These are phyloP conservation scores for Andricus quercusramuli DNA, from an alignment of 2,888 invertebrate genomes.

Conservation along the genomic window DNA sequence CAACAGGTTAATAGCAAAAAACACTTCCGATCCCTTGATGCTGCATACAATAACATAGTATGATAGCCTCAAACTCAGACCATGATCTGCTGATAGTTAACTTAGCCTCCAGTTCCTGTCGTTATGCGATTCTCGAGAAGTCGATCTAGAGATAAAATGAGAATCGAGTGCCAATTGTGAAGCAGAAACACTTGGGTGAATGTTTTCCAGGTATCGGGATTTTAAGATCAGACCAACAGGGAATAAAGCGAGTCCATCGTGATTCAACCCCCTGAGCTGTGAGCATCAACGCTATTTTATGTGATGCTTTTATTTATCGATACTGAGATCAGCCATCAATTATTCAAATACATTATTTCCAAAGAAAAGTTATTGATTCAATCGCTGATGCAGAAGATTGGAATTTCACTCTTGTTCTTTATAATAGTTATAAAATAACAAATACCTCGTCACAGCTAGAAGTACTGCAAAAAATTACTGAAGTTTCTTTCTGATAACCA, in stretches of 20 bases:
- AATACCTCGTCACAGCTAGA: not conserved
- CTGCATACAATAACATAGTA: not conserved
- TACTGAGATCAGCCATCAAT: slow-evolving; percentile 10
- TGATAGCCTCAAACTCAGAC: not conserved
- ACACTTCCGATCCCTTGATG: slow-evolving; percentile 7
- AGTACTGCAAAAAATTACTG: no score
- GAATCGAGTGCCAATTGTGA: not conserved
- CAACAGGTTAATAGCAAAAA: slow-evolving; percentile 32
- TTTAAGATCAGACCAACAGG: not conserved
- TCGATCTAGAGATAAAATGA: not conserved
- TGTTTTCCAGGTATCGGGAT: slow-evolving; percentile 8
- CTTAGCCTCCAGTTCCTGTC: slow-evolving; percentile 11
- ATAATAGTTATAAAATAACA: not conserved
- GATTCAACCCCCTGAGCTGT: slow-evolving; percentile 9
- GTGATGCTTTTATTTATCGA: slow-evolving; percentile 10
- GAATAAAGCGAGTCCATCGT: not conserved
- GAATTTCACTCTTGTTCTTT: not conserved
- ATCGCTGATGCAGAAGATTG: not conserved
- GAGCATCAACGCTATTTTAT: not conserved
- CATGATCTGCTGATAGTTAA: slow-evolving; percentile 12
- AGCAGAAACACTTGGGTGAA: slow-evolving; percentile 1
- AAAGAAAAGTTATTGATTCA: not conserved
- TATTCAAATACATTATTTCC: not conserved
- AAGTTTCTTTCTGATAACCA: no score
- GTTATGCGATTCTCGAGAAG: slow-evolving; percentile 9